These are phyloP conservation scores for Chrysochloris asiatica DNA, from an alignment of 2,113 vertebrate genomes.

Conservation along the genomic window DNA sequence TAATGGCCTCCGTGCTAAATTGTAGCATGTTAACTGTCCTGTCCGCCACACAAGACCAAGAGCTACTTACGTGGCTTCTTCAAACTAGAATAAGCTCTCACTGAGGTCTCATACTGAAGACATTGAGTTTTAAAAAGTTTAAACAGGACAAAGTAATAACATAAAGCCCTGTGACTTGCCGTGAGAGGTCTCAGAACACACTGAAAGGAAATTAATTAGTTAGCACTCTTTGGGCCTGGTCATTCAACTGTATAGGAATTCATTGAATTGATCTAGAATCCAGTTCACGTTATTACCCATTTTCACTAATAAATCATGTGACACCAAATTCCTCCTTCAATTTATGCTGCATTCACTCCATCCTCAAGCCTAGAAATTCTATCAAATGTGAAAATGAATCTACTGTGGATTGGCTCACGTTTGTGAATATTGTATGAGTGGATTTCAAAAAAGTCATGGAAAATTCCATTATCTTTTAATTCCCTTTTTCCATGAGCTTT, in stretches of 20 bases:
- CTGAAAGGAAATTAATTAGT: constrained; percentile 5
- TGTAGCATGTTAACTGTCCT: neutral
- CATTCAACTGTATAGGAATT: neutral
- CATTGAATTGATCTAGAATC: constrained; percentile 24
- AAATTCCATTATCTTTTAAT: no score
- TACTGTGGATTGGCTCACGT: neutral
- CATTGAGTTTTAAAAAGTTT: neutral
- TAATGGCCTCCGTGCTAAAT: constrained; percentile 1
- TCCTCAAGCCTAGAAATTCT: neutral
- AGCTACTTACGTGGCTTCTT: neutral
- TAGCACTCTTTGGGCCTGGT: neutral
- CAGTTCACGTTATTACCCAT: neutral
- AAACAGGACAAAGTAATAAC: neutral
- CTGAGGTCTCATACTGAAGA: neutral
- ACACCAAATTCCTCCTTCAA: neutral
- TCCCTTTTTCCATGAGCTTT: no score
- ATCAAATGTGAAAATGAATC: neutral
- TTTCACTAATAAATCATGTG: neutral
- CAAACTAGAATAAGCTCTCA: neutral
- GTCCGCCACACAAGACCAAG: neutral
- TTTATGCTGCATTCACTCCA: neutral
- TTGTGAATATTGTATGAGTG: neutral
- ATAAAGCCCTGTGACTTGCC: neutral
- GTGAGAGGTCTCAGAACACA: neutral
- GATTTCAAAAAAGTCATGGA: no score